Evolutionary conservation across 2,888 invertebrate genomes (phyloP), one percentile per base, ranked within the genome.

Genomic region (Drosophila paracracens): DNA sequence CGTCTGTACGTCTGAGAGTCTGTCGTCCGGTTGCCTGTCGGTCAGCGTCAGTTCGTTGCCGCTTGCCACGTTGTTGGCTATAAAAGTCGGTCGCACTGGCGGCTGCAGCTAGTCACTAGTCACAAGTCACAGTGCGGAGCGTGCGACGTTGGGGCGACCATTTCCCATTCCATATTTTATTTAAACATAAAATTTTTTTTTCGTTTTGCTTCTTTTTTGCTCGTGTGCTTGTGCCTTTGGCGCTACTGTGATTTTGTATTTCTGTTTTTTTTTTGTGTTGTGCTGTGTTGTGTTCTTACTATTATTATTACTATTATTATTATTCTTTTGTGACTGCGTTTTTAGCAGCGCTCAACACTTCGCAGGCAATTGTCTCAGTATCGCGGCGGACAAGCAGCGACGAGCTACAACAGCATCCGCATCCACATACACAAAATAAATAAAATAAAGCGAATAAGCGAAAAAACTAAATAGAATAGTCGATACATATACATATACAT

Each of bases 21-120:
- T 57, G 61, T 48, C 50, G 38, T 31, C 31, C 29, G 52, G 33
- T 54, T 16, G 58, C 18, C 48, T 48, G 79, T 53, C 70, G 33
- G 40, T 40, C 53, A 18, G 70, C 62, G 58, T 50, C 64, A 71
- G 53, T 63, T 50, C 63, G 56, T 52, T 66, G 73, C 56, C 52
- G 21, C 16, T 35, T 53, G 61, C 73, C 80, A 62, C 73, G 69
- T 77, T 82, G 76, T 87, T 82, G 82, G 85, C 89, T 89, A 87
- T 87, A 87, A 85, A 89, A 89, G 87, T 88, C 79, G 76, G 71
- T 57, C 78, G 78, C 88, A 79, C 58, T 71, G 76, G 51, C 71
- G 76, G 48, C 70, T 70, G 62, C 88, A 73, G 69, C 74, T 82
- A 82, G 76, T 81, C 74, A 69, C 72, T 69, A 78, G 76, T 70